Evolutionary conservation across 2,888 invertebrate genomes (phyloP).

Genomic region (Anthophora plumipes): DNA sequence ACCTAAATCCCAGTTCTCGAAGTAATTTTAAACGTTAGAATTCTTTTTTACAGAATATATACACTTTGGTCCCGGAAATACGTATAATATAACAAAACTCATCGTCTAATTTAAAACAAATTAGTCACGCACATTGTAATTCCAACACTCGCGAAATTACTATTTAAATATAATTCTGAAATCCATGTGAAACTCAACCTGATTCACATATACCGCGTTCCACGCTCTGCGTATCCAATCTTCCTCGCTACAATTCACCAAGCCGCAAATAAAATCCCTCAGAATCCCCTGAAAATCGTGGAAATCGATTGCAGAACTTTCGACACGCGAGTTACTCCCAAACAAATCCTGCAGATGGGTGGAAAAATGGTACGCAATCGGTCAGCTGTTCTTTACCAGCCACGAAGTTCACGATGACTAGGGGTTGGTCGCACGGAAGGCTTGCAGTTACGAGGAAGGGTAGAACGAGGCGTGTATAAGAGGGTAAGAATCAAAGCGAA

Average conservation of each 20-base stretch:
- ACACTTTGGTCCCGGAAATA: too few species aligned
- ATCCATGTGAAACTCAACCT: too few species aligned
- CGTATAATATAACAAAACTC: too few species aligned
- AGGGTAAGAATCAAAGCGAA: constrained; percentile 52
- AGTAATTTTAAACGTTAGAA: too few species aligned
- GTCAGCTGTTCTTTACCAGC: constrained; percentile 19
- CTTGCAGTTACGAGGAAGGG: too few species aligned
- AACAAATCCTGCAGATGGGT: constrained; percentile 5
- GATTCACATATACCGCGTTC: too few species aligned
- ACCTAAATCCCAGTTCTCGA: too few species aligned
- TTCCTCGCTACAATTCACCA: neutral
- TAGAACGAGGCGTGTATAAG: neutral
- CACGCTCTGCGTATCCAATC: neutral
- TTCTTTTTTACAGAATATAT: too few species aligned
- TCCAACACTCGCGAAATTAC: neutral
- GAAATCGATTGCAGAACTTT: neutral
- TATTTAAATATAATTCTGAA: neutral
- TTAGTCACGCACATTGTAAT: too few species aligned
- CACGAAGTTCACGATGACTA: neutral
- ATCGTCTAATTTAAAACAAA: too few species aligned
- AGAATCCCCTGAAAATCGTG: neutral
- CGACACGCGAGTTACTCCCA: neutral
- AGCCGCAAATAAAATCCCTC: neutral
- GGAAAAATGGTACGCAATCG: constrained; percentile 1
- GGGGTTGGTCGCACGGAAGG: constrained; percentile 7